phyloP scores from a whole-genome alignment of 2,113 vertebrate genomes.

The Pheucticus melanocephalus region DNA sequence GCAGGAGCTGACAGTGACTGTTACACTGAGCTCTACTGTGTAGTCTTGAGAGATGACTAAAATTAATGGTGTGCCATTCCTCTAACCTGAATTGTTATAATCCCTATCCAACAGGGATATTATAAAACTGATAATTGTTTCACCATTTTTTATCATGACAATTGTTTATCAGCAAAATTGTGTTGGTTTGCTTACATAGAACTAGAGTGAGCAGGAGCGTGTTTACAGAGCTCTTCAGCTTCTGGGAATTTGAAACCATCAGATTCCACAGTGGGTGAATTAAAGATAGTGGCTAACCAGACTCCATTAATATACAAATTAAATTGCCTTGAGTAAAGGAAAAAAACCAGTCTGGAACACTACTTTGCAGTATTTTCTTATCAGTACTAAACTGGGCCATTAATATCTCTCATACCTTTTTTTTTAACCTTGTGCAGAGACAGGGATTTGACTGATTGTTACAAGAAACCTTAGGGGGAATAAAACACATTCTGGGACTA shows the following conservation, averaged over 20 bases:
- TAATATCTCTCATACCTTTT: neutral
- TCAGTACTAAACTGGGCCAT: neutral
- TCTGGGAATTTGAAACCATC: neutral
- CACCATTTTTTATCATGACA: neutral
- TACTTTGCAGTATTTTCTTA: neutral
- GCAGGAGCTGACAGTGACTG: rapidly evolving
- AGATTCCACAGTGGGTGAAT: neutral
- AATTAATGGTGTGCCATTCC: neutral
- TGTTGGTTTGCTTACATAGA: neutral
- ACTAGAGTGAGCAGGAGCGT: neutral
- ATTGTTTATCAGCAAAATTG: neutral
- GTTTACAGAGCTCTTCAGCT: neutral
- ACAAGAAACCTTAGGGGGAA: neutral
- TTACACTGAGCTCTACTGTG: neutral
- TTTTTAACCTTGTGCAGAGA: neutral
- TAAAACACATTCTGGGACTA: neutral
- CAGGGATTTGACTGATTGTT: neutral
- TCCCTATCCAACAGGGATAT: neutral
- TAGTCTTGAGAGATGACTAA: neutral
- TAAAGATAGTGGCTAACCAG: neutral
- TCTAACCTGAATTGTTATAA: neutral
- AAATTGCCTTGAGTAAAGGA: neutral
- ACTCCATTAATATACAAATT: neutral
- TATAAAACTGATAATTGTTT: neutral
- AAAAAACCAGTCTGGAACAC: neutral